These are phyloP conservation scores for Chaetops frenatus DNA, from an alignment of 2,113 vertebrate genomes.

Conservation along the genomic window DNA sequence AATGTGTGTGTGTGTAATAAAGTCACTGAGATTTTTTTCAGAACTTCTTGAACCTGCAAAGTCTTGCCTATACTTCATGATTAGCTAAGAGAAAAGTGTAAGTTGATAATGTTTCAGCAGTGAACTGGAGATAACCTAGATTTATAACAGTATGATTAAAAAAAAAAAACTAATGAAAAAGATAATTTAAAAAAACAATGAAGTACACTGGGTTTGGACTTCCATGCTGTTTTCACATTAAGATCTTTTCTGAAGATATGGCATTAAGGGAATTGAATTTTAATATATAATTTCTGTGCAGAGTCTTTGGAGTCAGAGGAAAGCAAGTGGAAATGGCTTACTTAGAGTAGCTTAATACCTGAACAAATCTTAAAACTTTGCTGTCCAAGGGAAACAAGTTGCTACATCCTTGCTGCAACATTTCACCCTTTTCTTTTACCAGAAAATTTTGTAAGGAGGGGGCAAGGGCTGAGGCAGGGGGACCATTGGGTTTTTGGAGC, in stretches of 20 bases:
- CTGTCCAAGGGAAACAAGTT: neutral
- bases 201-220: neutral
- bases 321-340: neutral
- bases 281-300: neutral
- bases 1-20: neutral
- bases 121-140: neutral
- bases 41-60: neutral
- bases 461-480: neutral
- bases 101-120: neutral
- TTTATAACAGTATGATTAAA: neutral
- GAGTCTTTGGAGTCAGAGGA: neutral
- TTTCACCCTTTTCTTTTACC: neutral
- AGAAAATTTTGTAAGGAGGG: neutral
- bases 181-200: neutral
- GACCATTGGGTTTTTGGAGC: neutral
- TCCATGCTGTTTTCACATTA: neutral
- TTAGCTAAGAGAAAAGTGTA: neutral
- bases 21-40: neutral
- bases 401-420: neutral
- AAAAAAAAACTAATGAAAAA: neutral
- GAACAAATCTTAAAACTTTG: neutral
- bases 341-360: neutral
- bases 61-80: neutral
- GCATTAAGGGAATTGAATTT: neutral
- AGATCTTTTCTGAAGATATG: neutral